Evolutionary conservation across 2,113 vertebrate species (phyloP), one percentile per base, ranked within the genome.

Genomic region (Pica pica): DNA sequence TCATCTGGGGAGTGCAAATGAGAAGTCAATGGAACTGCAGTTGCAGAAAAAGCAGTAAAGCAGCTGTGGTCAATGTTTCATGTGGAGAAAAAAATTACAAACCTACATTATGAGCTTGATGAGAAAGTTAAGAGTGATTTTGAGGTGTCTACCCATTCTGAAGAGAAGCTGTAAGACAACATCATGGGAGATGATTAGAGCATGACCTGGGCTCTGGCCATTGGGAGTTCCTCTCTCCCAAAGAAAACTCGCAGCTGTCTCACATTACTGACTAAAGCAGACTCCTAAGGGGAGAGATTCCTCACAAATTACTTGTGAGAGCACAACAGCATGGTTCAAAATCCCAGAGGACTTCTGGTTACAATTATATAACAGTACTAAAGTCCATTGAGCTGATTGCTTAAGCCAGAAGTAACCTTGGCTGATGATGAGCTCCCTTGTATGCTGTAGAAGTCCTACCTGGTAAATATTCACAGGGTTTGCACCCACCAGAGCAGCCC

Each of bases 331-430:
- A 30, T 60, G 68, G 84, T 47, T 94, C 78, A 50, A 76, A 74
- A 77, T 95, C 86, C 50, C 75, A 67, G 78, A 56, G 37, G 90
- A 79, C 17, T 93, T 94, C 86, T 91, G 73, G 53, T 93, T 95
- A 64, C 57, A 90, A 63, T 96, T 97, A 82, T 76, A 49, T 87
- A 95, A 95, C 92, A 79, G 69, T 92, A 76, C 78, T 88, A 12
- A 93, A 90, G 76, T 86, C 90, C 52, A 64, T 68, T 86, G 85
- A 88, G 53, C 41, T 49, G 93, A 82, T 93, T 91, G 73, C 64
- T 92, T 50, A 88, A 94, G 39, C 81, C 68, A 91, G 35, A 92
- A 90, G 88, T 79, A 93, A 84, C 88, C 61, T 74, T 94, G 76
- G 47, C 39, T 85, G 87, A 82, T 87, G 91, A 82, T 80, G 89